Base-by-base conservation (phyloP, 2,113 vertebrate species). In the Nothoprocta perdicaria region DNA sequence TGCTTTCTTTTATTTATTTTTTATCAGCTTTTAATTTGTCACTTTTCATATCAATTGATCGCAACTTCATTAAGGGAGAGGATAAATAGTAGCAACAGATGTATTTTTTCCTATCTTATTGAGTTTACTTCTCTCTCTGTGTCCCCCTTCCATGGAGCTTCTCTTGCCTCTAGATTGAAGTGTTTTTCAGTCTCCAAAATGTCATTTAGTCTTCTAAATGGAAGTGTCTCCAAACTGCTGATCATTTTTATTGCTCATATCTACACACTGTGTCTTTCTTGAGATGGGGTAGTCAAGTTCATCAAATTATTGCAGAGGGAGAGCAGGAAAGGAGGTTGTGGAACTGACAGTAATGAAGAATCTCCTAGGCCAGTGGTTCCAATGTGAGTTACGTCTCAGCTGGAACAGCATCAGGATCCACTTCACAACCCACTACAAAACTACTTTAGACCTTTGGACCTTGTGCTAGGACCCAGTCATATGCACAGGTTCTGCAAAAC, bases 401-500 rank as follows among this genome's bases (percentile, higher is more conserved):
- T 89, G 89, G 86, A 96, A 93, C 93, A 94, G 89, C 84, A 79
- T 95, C 92, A 94, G 66, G 85, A 93, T 65, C 79, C 68, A 82
- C 93, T 94, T 93, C 91, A 93, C 91, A 92, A 68, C 65, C 76
- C 57, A 86, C 95, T 95, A 80, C 80, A 66, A 62, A 85, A 72
- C 91, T 26, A 26, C 16, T 80, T 78, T 91, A 93, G 91, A 73
- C 87, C 62, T 61, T 52, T 41, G 82, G 89, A 84, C 83, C 57
- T 69, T 74, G 35, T 68, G 52, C 76, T 61, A 79, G 92, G 87
- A 95, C 46, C 84, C 79, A 68, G 92, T 92, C 81, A 45, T 68
- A 78, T 24, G 77, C 89, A 57, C 50, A 77, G 67, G 57, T 85
- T 95, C 79, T 80, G 91, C 91, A 87, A 85, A 85, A 92, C 85